Evolutionary conservation across 2,113 vertebrate species (phyloP).

Genomic region (Haemorhous mexicanus): DNA sequence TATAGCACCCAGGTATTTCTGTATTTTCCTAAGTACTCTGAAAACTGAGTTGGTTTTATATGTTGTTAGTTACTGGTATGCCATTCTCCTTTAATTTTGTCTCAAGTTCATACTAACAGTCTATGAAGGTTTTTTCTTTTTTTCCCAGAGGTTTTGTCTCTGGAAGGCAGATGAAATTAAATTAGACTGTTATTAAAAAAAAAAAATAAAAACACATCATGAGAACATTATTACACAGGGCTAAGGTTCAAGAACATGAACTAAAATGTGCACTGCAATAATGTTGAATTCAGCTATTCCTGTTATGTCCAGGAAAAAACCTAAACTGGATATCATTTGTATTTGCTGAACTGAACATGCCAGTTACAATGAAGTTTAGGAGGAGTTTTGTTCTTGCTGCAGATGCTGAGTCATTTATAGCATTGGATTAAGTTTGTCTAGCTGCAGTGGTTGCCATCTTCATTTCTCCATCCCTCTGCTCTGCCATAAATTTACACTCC

Average conservation of each 20-base stretch:
- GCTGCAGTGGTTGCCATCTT: background rate
- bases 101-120: background rate
- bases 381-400: background rate
- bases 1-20: background rate
- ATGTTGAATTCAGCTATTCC: background rate
- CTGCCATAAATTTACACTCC: conserved; percentile 50
- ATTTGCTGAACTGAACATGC: background rate
- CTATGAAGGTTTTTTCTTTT: background rate
- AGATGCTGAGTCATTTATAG: conserved; percentile 24
- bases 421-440: background rate
- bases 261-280: background rate
- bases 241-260: background rate
- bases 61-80: background rate
- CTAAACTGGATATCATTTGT: background rate
- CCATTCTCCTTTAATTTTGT: background rate
- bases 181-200: background rate
- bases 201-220: background rate
- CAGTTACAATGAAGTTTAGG: background rate
- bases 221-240: background rate
- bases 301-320: background rate
- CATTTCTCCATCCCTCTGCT: background rate
- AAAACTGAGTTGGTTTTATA: background rate
- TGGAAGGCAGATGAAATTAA: background rate
- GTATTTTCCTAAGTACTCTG: background rate
- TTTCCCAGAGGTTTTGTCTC: background rate